Percentiles rank a stretch among this genome's conserved stretches.
These are phyloP conservation scores for Hippolais icterina DNA, from an alignment of 2,113 vertebrate species.

Conservation along the genomic window DNA sequence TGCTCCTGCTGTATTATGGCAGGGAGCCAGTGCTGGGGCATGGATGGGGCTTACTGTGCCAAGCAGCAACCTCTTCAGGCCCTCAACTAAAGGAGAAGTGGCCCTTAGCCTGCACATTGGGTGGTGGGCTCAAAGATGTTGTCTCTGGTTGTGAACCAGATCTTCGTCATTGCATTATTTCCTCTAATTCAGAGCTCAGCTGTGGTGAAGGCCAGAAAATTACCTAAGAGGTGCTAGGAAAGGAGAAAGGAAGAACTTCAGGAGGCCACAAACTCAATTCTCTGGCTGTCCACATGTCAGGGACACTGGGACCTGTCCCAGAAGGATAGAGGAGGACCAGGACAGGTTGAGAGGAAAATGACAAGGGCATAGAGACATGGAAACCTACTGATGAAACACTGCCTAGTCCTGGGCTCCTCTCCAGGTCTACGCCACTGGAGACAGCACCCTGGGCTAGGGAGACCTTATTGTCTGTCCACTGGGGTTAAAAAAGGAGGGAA, in stretches of 20 bases:
- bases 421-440: background rate
- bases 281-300: background rate
- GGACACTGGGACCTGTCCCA: background rate
- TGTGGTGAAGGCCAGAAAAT: background rate
- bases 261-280: background rate
- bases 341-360: background rate
- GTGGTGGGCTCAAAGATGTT: background rate
- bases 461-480: background rate
- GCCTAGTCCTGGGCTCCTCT: conserved; percentile 2
- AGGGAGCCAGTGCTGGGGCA: background rate
- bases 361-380: background rate
- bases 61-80: background rate
- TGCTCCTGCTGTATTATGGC: background rate
- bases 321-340: background rate
- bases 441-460: background rate
- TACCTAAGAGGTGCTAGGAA: background rate
- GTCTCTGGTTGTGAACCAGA: background rate
- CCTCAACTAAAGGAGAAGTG: background rate
- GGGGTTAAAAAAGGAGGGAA: background rate
- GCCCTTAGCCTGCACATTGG: fast-evolving
- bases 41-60: background rate
- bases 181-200: background rate
- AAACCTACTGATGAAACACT: background rate
- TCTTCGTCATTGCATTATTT: background rate
- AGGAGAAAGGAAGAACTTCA: background rate